Evolutionary conservation across 1,140 invertebrate genomes (phyloP).

Genomic region (Meteorus sp.): DNA sequence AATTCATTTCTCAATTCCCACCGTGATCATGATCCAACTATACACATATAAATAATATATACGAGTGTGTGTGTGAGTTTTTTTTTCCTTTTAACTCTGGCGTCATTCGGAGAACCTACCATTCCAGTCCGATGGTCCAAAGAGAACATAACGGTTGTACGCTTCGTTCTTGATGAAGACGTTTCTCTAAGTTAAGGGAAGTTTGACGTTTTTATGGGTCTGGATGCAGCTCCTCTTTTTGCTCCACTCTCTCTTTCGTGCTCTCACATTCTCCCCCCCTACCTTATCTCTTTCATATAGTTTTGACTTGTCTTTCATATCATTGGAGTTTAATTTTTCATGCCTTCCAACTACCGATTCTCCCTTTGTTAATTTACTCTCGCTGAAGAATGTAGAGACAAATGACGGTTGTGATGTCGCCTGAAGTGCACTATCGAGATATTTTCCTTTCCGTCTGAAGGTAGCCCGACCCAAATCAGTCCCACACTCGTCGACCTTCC

Average conservation of each 20-base stretch:
- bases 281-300: conserved; percentile 10
- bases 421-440: too few relatives aligned
- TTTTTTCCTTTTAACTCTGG: not conserved
- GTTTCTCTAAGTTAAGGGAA: conserved; percentile 60
- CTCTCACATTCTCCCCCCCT: conserved; percentile 28
- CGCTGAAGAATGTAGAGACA: too few relatives aligned
- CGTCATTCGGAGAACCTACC: conserved; percentile 14
- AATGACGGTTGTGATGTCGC: too few relatives aligned
- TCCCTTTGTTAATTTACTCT: too few relatives aligned
- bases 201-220: conserved; percentile 61
- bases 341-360: not conserved
- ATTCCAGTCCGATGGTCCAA: conserved; percentile 21
- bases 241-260: conserved; percentile 32
- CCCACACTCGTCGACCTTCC: too few relatives aligned
- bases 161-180: conserved; percentile 56
- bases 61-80: not conserved
- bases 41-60: not conserved
- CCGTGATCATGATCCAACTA: not conserved
- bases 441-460: too few relatives aligned
- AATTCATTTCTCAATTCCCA: not conserved
- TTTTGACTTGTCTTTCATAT: not conserved
- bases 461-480: too few relatives aligned
- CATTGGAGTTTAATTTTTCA: conserved; percentile 11
- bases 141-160: conserved; percentile 27
- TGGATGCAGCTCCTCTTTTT: conserved; percentile 43